Percentiles rank a stretch among this genome's conserved stretches.
Conservation (phyloP, 2,797 vertebrate species). For the Sebastes diploproa region DNA sequence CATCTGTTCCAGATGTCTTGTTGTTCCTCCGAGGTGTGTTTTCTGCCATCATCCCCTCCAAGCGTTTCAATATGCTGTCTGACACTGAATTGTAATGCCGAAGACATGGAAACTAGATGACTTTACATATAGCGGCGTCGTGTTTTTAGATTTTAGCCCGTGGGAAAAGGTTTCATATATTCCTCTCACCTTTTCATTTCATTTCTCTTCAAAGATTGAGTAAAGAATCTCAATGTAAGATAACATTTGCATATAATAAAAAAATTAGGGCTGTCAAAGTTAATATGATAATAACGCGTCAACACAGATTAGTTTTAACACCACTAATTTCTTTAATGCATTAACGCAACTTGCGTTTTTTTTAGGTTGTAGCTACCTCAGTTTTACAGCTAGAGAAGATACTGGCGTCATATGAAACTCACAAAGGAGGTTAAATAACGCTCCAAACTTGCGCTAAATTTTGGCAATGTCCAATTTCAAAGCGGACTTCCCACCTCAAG, state of each 20-base stretch:
- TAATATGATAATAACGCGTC: too few species aligned
- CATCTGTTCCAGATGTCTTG: slow-evolving; percentile 21
- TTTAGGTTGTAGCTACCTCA: too few species aligned
- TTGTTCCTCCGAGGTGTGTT: slow-evolving; percentile 16
- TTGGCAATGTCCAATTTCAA: too few species aligned
- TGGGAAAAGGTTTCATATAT: not conserved
- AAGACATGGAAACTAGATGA: not conserved
- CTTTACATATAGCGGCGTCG: not conserved
- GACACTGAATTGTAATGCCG: not conserved
- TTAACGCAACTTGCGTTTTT: too few species aligned
- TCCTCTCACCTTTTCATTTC: not conserved
- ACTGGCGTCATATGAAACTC: too few species aligned
- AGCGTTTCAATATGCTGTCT: not conserved
- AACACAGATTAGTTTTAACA: too few species aligned
- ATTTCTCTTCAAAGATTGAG: not conserved
- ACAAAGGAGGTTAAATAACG: too few species aligned
- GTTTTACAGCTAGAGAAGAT: too few species aligned
- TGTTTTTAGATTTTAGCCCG: not conserved
- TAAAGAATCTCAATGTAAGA: not conserved
- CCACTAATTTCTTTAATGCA: too few species aligned
- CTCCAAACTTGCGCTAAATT: too few species aligned
- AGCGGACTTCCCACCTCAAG: too few species aligned
- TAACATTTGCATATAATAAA: not conserved
- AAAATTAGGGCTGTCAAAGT: not conserved
- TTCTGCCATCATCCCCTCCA: not conserved